Evolutionary conservation across 2,113 vertebrate genomes (phyloP).

Genomic region (Ondatra zibethicus): DNA sequence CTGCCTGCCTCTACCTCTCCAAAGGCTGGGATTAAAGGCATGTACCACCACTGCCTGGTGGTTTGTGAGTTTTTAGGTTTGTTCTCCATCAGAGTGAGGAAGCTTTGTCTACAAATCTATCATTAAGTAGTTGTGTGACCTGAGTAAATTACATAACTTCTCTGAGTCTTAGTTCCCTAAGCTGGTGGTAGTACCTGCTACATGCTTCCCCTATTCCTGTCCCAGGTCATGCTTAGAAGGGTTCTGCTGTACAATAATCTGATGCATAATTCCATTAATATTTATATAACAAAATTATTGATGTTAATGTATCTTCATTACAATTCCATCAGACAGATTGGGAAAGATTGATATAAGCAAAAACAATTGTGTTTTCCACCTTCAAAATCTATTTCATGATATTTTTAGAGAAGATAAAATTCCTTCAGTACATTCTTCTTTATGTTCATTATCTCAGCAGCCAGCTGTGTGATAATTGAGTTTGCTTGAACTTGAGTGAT

Average conservation of each 20-base stretch:
- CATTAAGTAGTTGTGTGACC: neutral
- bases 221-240: neutral
- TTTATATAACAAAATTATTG: neutral
- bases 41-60: neutral
- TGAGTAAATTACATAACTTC: neutral
- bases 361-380: neutral
- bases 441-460: conserved; percentile 73
- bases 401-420: conserved; percentile 71
- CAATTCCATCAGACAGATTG: neutral
- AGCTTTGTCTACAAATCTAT: neutral
- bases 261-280: neutral
- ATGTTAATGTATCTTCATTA: neutral
- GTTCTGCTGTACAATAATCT: neutral
- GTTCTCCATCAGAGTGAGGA: neutral
- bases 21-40: neutral
- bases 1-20: neutral
- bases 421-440: conserved; percentile 84
- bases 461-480: conserved; percentile 78
- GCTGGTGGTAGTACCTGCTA: neutral
- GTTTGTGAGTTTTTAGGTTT: neutral
- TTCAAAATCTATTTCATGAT: conserved; percentile 22
- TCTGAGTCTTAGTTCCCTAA: neutral
- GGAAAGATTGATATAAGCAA: neutral
- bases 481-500: conserved; percentile 83
- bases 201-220: neutral